Conservation (phyloP, 64 coral and sea anemone species). For the Anthopleura sola region DNA sequence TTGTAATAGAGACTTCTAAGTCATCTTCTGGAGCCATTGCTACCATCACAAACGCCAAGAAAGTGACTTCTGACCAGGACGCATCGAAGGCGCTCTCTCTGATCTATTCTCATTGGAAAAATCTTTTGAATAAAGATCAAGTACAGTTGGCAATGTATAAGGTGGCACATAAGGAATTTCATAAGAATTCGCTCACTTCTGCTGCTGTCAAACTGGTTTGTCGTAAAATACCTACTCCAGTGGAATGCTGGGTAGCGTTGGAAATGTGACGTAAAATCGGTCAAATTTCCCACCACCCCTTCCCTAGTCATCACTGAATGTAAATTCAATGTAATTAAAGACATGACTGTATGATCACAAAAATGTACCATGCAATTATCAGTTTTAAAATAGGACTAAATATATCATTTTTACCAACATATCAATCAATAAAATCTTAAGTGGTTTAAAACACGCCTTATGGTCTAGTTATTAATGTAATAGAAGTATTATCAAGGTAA, state of each 20-base stretch:
- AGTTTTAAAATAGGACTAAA: too few species aligned
- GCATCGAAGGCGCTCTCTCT: conserved; percentile 1
- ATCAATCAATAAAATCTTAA: too few species aligned
- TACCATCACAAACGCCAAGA: conserved; percentile 7
- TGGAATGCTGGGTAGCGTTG: conserved; percentile 26
- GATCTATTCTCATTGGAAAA: conserved; percentile 8
- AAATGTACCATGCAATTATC: too few species aligned
- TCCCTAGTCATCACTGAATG: not conserved
- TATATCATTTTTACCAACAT: too few species aligned
- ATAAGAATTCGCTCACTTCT: not conserved
- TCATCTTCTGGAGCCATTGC: conserved; percentile 19
- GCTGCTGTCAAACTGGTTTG: conserved; percentile 20
- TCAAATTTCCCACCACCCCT: not conserved
- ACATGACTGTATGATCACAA: too few species aligned
- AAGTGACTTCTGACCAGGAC: not conserved
- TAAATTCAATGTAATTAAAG: too few species aligned
- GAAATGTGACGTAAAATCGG: not conserved
- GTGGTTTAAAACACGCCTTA: too few species aligned
- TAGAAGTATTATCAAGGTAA: too few species aligned
- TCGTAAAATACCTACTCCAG: conserved; percentile 10
- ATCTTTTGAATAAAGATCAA: conserved; percentile 20
- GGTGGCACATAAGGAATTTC: not conserved
- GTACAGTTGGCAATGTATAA: conserved; percentile 4
- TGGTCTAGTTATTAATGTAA: too few species aligned
- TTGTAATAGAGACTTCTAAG: not conserved